Percentiles rank a stretch among this genome's conserved stretches.
Evolutionary conservation across 2,888 invertebrate genomes (phyloP).

Genomic region (Lordiphosa andalusiaca): DNA sequence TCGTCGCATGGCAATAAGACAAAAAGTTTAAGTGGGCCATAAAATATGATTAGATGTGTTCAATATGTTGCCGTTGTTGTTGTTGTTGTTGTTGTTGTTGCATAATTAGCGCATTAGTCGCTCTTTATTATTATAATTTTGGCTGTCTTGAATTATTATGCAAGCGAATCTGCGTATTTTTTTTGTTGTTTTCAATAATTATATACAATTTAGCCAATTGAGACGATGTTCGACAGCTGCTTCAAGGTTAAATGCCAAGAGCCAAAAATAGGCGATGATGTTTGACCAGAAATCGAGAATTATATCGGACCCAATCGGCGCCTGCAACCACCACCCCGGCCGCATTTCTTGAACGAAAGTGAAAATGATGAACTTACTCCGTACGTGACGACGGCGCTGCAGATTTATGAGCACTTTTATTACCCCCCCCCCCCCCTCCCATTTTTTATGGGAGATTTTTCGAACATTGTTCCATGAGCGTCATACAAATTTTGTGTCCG

Average conservation of each 20-base stretch:
- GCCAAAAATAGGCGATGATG: slow-evolving; percentile 4
- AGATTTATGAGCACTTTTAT: slow-evolving; percentile 46
- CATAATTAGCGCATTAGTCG: slow-evolving; percentile 64
- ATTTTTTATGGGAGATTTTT: slow-evolving; percentile 14
- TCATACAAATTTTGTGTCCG: slow-evolving; percentile 6
- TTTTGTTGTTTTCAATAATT: slow-evolving; percentile 1
- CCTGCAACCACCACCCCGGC: neutral
- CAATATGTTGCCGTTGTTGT: slow-evolving; percentile 23
- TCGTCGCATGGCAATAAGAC: neutral
- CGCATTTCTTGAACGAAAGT: slow-evolving; percentile 49
- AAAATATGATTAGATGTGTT: slow-evolving; percentile 47
- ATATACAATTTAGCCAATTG: too few species aligned
- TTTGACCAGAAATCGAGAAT: too few species aligned
- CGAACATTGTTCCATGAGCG: slow-evolving; percentile 39
- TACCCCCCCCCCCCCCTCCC: too few species aligned
- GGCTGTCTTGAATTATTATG: slow-evolving; percentile 35
- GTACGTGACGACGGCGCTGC: slow-evolving; percentile 54
- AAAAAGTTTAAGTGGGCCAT: slow-evolving; percentile 24
- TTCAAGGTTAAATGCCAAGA: slow-evolving; percentile 2
- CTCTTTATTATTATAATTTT: slow-evolving; percentile 61
- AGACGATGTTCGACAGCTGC: too few species aligned
- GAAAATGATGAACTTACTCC: slow-evolving; percentile 37
- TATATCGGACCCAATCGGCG: too few species aligned
- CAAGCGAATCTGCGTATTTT: slow-evolving; percentile 14
- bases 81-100: slow-evolving; percentile 40